Conservation (phyloP, 2,888 invertebrate genomes). For the Volucella bombylans region DNA sequence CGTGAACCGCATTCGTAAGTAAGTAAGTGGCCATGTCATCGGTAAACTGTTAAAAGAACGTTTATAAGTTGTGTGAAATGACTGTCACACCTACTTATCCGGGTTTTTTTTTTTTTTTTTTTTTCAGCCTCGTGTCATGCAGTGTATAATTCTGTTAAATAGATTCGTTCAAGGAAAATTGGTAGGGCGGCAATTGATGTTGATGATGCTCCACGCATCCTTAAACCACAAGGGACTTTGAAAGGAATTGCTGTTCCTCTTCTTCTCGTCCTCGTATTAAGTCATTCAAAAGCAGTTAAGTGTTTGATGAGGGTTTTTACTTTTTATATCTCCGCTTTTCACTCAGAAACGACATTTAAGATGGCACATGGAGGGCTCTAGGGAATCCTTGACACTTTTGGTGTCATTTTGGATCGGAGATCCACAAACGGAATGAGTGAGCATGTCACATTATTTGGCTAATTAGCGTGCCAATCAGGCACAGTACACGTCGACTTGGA, state of each 20-base stretch:
- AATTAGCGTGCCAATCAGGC: slow-evolving; percentile 34
- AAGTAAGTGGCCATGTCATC: background rate
- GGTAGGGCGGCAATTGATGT: slow-evolving; percentile 1
- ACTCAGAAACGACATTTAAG: background rate
- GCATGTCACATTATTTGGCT: slow-evolving; percentile 7
- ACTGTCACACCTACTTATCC: background rate
- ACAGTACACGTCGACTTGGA: background rate
- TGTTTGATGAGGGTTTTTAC: background rate
- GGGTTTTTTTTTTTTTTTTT: background rate
- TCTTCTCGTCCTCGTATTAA: background rate
- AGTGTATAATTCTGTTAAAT: slow-evolving; percentile 20
- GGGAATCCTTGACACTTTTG: slow-evolving; percentile 15
- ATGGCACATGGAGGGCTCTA: background rate
- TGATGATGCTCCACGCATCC: slow-evolving; percentile 4
- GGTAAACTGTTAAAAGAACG: background rate
- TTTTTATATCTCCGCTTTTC: background rate
- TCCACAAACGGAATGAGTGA: background rate
- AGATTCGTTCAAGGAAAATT: slow-evolving; percentile 1
- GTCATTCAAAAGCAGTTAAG: slow-evolving; percentile 6
- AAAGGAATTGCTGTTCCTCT: no score
- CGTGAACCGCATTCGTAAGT: slow-evolving; percentile 43
- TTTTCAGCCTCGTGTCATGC: background rate
- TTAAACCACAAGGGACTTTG: background rate
- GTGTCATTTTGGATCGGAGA: background rate
- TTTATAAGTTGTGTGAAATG: background rate